Base-by-base conservation (phyloP, 2,888 invertebrate genomes). In the Drepanosiphum platanoidis region DNA sequence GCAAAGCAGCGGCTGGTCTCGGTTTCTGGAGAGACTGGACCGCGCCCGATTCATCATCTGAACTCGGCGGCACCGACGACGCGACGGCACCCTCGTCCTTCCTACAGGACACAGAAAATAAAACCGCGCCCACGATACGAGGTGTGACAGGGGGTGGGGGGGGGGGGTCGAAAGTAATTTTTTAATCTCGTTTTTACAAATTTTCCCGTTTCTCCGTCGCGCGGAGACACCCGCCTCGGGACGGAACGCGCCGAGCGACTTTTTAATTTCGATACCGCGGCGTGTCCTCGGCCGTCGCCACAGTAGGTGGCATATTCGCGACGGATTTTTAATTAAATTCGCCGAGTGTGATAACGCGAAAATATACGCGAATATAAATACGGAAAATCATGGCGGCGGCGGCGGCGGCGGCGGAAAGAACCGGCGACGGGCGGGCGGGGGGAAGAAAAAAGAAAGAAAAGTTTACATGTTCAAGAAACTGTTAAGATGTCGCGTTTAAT, bases 261-360 rank as follows among this genome's bases (percentile, higher is more conserved):
- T 83, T 83, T 83, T 75, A 75, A 52, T 83, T 83, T 46, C 52
- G 36, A 74, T 42, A 68, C 66, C 68, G 18, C 22, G 18, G 30
- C 34, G 71, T 27, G 3, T 39, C 30, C 30, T 27, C 34, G 5
- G 52, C 22, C 52, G 18, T 9, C 7, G 27, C 22, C 82, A 15
- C 72, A 42, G 82, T 82, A 11, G 82, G 72, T 61, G 72, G 82
- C 71, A 42, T 39, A 72, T 72, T 82, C 64, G 32, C 39, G 58
- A 71, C 58, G 34, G 32, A n/a, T 83, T 83, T 83, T 83, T 74
- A 83, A 83, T 83, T 83, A 83, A 83, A 83, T 83, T 46, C 61
- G 39, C 80, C n/a, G 61, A 61, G 39, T 82, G 83, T 74, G 83
- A 83, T 83, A 75, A 75, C 75, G 66, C 34, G 4, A 72, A 32